phyloP scores from a whole-genome alignment of 2,888 invertebrate genomes.

The Mayetiola destructor region DNA sequence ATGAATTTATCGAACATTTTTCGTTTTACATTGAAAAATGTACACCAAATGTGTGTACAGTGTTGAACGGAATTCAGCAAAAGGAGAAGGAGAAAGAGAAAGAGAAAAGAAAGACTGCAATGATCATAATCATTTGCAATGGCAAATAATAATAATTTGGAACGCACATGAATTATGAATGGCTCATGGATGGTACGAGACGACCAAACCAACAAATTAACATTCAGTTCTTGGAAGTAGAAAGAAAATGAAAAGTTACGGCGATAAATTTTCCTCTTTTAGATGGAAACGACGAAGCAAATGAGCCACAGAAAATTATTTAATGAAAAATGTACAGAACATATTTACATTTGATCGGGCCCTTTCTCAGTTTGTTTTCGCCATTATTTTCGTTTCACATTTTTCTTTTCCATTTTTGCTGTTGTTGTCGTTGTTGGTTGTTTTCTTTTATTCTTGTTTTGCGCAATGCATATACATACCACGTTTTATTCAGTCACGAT shows the following conservation, averaged over 20 bases:
- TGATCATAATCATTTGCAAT: not conserved
- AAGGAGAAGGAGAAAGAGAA: not conserved
- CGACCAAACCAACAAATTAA: not conserved
- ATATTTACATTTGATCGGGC: too few relatives aligned
- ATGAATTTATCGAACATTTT: too few relatives aligned
- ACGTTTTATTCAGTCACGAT: constrained; percentile 1
- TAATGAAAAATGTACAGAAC: constrained; percentile 2
- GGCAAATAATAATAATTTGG: not conserved
- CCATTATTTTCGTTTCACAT: too few relatives aligned
- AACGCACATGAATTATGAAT: not conserved
- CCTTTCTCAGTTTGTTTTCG: too few relatives aligned
- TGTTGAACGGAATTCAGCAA: too few relatives aligned
- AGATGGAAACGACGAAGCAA: not conserved
- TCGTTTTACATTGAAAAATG: too few relatives aligned
- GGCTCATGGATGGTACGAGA: too few relatives aligned
- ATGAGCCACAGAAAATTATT: constrained; percentile 2
- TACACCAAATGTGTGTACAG: too few relatives aligned
- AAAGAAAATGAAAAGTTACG: not conserved
- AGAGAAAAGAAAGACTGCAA: not conserved
- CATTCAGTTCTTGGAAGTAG: not conserved
- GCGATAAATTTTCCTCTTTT: constrained; percentile 11
- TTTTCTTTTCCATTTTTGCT: too few relatives aligned
- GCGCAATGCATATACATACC: not conserved
- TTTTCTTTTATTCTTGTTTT: not conserved
- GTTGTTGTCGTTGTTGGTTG: too few relatives aligned